Evolutionary conservation across 2,113 vertebrate species (phyloP).

Genomic region (Plectropomus leopardus): DNA sequence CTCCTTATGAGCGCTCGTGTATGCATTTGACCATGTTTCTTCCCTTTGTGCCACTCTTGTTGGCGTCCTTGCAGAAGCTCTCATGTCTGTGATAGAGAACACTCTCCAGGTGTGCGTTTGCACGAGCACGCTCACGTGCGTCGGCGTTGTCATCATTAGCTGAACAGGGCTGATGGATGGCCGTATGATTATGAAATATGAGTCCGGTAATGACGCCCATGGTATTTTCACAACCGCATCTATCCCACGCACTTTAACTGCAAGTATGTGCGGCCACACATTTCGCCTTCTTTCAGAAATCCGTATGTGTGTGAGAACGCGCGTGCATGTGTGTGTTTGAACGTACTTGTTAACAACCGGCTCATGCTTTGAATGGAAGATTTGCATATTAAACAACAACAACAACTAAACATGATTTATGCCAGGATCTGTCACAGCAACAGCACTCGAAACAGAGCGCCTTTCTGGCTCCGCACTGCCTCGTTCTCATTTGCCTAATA

Average conservation of each 20-base stretch:
- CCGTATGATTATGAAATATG: slow-evolving; percentile 66
- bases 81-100: background rate
- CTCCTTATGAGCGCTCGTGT: slow-evolving; percentile 20
- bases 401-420: slow-evolving; percentile 75
- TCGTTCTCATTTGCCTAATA: slow-evolving; percentile 77
- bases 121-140: slow-evolving; percentile 2
- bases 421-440: slow-evolving; percentile 74
- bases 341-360: slow-evolving; percentile 69
- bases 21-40: background rate
- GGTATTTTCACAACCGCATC: slow-evolving; percentile 67
- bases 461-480: slow-evolving; percentile 45
- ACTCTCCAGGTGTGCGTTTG: background rate
- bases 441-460: slow-evolving; percentile 53
- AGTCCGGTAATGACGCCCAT: slow-evolving; percentile 59
- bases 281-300: slow-evolving; percentile 21
- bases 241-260: slow-evolving; percentile 42
- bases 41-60: slow-evolving; percentile 14
- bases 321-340: slow-evolving; percentile 33
- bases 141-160: slow-evolving; percentile 64
- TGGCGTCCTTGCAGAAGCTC: slow-evolving; percentile 31
- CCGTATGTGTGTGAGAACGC: slow-evolving; percentile 25
- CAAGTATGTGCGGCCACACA: slow-evolving; percentile 10
- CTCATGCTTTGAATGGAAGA: slow-evolving; percentile 63
- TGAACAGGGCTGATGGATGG: slow-evolving; percentile 59
- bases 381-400: slow-evolving; percentile 79